phyloP scores from a whole-genome alignment of 2,113 vertebrate species.

The Rhinogobius similis region DNA sequence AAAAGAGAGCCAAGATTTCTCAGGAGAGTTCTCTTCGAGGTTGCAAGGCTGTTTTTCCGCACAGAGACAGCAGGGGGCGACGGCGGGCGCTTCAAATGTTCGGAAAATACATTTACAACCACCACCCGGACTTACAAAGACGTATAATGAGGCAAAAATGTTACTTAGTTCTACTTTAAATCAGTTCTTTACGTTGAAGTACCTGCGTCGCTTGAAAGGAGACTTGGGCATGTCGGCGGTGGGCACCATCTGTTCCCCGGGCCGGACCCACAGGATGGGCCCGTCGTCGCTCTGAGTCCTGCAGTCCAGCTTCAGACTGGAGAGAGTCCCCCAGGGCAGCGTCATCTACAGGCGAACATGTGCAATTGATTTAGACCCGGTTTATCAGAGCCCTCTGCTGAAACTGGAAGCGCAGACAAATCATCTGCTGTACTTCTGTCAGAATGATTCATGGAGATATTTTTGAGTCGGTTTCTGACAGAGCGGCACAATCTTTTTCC shows the following conservation, averaged over 20 bases:
- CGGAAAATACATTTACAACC: too few relatives aligned
- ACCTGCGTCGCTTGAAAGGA: constrained; percentile 96
- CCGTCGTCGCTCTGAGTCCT: constrained; percentile 96
- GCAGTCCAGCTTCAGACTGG: constrained; percentile 91
- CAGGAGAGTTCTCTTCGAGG: too few relatives aligned
- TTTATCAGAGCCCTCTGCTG: not conserved
- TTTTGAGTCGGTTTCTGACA: too few relatives aligned
- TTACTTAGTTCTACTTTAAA: too few relatives aligned
- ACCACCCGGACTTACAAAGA: too few relatives aligned
- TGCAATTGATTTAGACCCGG: not conserved
- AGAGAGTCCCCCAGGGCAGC: constrained; percentile 94
- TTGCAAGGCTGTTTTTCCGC: too few relatives aligned
- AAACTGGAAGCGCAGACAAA: not conserved
- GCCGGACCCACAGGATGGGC: constrained; percentile 98
- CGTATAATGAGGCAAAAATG: too few relatives aligned
- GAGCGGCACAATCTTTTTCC: not conserved
- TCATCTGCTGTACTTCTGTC: not conserved
- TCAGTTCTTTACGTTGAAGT: constrained; percentile 20
- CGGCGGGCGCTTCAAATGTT: too few relatives aligned
- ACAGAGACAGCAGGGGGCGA: too few relatives aligned
- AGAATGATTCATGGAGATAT: not conserved
- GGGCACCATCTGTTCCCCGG: constrained; percentile 97
- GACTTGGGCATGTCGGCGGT: constrained; percentile 99
- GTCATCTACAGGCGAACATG: constrained; percentile 83
- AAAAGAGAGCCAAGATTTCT: too few relatives aligned